Evolutionary conservation across 2,113 vertebrate genomes (phyloP).

Genomic region (Hemicordylus capensis): DNA sequence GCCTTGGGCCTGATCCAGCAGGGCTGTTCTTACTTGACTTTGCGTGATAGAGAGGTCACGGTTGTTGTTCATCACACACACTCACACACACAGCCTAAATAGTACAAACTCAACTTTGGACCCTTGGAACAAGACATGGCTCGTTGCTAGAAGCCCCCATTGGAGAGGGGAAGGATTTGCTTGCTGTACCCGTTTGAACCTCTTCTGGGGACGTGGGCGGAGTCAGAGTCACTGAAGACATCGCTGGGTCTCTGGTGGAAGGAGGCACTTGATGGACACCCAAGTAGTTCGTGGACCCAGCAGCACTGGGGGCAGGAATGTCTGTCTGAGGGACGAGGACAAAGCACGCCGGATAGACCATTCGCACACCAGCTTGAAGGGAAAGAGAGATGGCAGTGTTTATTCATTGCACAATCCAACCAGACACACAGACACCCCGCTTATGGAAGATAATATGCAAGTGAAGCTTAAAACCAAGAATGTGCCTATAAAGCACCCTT

Average conservation of each 20-base stretch:
- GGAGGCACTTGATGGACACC: constrained; percentile 96
- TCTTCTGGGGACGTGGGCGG: constrained; percentile 98
- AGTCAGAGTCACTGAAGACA: constrained; percentile 96
- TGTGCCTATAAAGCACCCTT: not conserved
- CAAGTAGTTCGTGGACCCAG: constrained; percentile 87
- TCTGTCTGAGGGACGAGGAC: constrained; percentile 97
- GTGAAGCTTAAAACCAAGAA: too few species aligned
- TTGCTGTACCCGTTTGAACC: constrained; percentile 87
- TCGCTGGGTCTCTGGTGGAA: constrained; percentile 94
- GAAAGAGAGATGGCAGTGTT: not conserved
- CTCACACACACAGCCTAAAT: not conserved
- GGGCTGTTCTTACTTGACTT: not conserved
- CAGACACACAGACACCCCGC: not conserved
- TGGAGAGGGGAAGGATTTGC: not conserved
- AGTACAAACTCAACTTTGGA: not conserved
- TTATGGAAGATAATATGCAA: too few species aligned
- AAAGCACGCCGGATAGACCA: constrained; percentile 97
- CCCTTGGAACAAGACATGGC: too few species aligned
- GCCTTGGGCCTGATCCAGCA: too few species aligned
- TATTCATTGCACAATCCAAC: not conserved
- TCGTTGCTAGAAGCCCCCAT: not conserved
- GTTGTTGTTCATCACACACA: not conserved
- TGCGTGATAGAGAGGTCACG: not conserved
- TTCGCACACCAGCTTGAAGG: constrained; percentile 91
- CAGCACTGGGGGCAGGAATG: constrained; percentile 86